phyloP scores from a whole-genome alignment of 2,888 invertebrate species.

The Aleiodes leptofemur region DNA sequence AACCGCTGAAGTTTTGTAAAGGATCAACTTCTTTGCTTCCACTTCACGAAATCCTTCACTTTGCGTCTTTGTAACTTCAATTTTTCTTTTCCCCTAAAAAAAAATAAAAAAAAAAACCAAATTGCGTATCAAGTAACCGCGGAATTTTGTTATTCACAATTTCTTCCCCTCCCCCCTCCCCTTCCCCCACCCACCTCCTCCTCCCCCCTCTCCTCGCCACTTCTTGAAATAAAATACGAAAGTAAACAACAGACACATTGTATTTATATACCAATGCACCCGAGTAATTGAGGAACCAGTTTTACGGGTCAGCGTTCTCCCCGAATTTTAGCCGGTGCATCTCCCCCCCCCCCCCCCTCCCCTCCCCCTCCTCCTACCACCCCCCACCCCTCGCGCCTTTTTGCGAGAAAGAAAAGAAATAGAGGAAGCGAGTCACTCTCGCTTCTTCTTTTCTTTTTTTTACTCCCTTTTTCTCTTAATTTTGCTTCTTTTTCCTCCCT shows the following conservation, averaged over 20 bases:
- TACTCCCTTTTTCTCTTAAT: background rate
- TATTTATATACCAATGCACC: slow-evolving; percentile 39
- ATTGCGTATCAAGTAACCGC: no score
- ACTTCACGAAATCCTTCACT: no score
- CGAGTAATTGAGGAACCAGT: slow-evolving; percentile 71
- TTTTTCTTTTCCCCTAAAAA: no score
- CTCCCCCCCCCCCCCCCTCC: slow-evolving; percentile 22
- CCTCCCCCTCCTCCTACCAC: slow-evolving; percentile 6
- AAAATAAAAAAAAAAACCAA: no score
- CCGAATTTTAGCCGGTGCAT: slow-evolving; percentile 31
- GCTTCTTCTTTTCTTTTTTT: slow-evolving; percentile 38
- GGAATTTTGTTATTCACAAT: no score
- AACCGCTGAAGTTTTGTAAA: no score
- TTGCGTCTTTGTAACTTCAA: no score
- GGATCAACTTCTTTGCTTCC: no score
- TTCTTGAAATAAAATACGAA: slow-evolving; percentile 6
- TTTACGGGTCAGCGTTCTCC: slow-evolving; percentile 69
- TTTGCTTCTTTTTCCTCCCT: slow-evolving; percentile 1
- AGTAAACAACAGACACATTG: slow-evolving; percentile 36
- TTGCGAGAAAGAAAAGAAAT: slow-evolving; percentile 6
- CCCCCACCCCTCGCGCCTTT: background rate
- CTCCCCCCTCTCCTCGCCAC: no score
- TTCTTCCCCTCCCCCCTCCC: no score
- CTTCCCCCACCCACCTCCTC: no score
- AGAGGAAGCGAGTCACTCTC: slow-evolving; percentile 48